Conservation (phyloP, 2,888 invertebrate species). For the Helicoverpa assulta region DNA sequence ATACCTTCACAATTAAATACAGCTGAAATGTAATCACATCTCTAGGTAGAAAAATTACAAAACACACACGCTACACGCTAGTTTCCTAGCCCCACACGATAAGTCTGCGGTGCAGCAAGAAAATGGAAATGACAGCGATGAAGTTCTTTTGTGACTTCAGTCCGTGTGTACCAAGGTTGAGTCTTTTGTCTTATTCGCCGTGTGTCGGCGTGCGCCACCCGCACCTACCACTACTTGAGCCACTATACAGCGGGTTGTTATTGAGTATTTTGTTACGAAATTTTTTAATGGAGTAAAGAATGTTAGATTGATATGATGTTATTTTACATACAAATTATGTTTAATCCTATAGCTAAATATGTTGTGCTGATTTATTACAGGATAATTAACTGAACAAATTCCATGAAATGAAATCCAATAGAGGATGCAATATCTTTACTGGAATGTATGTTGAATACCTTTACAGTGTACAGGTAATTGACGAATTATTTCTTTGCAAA, state of each 20-base stretch:
- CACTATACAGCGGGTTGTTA: neutral
- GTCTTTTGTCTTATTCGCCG: slow-evolving; percentile 54
- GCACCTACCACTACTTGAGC: slow-evolving; percentile 2
- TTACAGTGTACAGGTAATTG: no score
- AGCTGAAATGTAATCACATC: no score
- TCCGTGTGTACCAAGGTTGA: slow-evolving; percentile 56
- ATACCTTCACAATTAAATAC: no score
- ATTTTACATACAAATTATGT: no score
- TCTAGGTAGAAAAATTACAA: no score
- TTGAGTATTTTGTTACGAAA: neutral
- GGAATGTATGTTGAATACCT: no score
- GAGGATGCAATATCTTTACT: no score
- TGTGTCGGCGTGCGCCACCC: slow-evolving; percentile 24
- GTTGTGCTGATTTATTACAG: no score
- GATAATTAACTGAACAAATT: no score
- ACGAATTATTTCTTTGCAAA: no score
- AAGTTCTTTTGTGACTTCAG: slow-evolving; percentile 78
- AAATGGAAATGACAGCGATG: slow-evolving; percentile 84
- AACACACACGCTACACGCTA: slow-evolving; percentile 20
- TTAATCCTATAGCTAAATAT: no score
- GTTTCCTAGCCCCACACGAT: slow-evolving; percentile 65
- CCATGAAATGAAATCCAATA: no score
- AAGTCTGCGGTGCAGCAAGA: slow-evolving; percentile 76
- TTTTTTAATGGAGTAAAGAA: neutral
- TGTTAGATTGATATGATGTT: neutral